Evolutionary conservation across 2,797 vertebrate genomes (phyloP), one percentile per base, ranked within the genome.

Genomic region (Halcyon badia): DNA sequence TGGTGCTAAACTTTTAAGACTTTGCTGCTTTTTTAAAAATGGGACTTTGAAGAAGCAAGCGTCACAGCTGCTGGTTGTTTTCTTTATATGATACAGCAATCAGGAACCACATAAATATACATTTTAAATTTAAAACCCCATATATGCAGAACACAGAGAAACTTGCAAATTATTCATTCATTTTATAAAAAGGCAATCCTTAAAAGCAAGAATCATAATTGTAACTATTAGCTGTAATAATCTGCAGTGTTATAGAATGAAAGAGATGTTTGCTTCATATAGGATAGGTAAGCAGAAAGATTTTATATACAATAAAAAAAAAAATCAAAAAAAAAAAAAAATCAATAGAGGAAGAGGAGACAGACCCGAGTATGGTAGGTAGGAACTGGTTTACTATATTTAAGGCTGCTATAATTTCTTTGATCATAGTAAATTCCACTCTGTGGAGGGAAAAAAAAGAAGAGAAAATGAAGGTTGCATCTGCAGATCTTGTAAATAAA

Each of bases 401-500:
- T 98, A 97, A 99, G 98, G 98, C 99, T 99, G 98, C 96, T 99
- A 98, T 99, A 99, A 97, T 98, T 99, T 98, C 99, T 99, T 96
- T 99, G 99, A 98, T 99, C 99, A 72, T 99, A 99, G 98, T 99
- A 99, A 94, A 99, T 98, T 98, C 99, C 99, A 96, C 98, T 99
- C 99, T 99, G 98, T 95, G 97, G 96, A 89, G 14, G 17, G 17
- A 95, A 96, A 76, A 69, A 96, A 51, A 96, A 94, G 91, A 91
- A 92, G 87, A 96, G 11, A 80, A 80, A 81, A 83, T 12, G 54
- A 52, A 94, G 26, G 33, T 70, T 5, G 3, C 18, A 78, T 70
- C n/a, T 88, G 41, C 14, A 87, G 17, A 83, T 54, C 9, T n/a
- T 91, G 25, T 21, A 84, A 89, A 91, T 33, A 17, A 25, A 60